Evolutionary conservation across 2,797 vertebrate genomes (phyloP), one percentile per base, ranked within the genome.

Genomic region (Coranthus polyacanthus): DNA sequence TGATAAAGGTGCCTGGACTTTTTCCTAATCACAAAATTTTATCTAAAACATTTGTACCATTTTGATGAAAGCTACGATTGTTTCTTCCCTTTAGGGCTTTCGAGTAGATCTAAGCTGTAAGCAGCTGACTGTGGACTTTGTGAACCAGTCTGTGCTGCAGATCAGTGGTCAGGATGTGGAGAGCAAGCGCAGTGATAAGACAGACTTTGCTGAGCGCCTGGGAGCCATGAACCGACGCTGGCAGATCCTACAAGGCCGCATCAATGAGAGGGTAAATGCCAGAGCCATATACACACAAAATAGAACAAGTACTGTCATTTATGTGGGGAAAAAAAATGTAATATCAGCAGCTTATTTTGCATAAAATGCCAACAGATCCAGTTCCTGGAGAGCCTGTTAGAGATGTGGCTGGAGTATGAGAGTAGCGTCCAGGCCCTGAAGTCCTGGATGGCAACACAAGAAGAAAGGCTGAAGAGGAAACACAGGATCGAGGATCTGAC

Each of bases 81-180:
- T 65, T 69, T 69, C 13, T 4, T 46, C 26, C 8, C 9, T 70
- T 56, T 53, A 99, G 98, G 98, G 98, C 39, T 98, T 98, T 91
- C 93, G 94, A 82, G 97, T 99, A 18, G 98, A 99, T 76, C 80
- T 99, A 58, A 96, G 94, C 85, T 98, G 97, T 81, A 99, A 99
- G 80, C 98, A 99, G 83, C 76, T 99, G 92, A 99, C 97, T 0
- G 97, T 98, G 4, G 98, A 99, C 79, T 99, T 98, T 64, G 97
- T 99, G 82, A 99, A 99, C 85, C 97, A 99, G 83, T 98, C 98
- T 0, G 96, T 99, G 72, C 92, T 98, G 4, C 97, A 98, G 53
- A 95, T 97, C 78, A 95, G 96, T 72, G 95, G 93, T 77, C 97
- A 97, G 81, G 98, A 99, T 10, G 95, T 95, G 63, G 97, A 98